Conservation (phyloP, 1,140 invertebrate species). For the Ips typographus region DNA sequence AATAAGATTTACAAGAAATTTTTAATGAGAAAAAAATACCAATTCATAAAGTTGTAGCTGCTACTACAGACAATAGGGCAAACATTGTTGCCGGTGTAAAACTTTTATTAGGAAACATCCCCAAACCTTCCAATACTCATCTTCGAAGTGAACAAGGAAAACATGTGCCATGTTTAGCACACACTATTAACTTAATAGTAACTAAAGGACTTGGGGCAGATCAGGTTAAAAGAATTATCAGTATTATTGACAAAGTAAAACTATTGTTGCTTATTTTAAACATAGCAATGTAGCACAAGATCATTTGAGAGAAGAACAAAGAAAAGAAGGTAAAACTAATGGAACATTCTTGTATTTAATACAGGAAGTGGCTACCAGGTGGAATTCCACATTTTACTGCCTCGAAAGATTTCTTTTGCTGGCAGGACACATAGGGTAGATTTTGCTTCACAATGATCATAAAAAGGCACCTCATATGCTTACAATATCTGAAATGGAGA, state of each 20-base stretch:
- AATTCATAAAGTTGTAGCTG: not conserved
- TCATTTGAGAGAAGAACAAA: conserved; percentile 7
- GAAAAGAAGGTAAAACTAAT: conserved; percentile 11
- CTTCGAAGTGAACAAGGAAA: not conserved
- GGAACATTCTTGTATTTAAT: conserved; percentile 6
- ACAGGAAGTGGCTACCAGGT: not conserved
- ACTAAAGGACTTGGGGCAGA: not conserved
- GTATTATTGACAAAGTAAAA: conserved; percentile 13
- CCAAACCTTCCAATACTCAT: not conserved
- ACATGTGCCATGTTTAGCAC: conserved; percentile 8
- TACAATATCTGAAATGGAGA: conserved; percentile 2
- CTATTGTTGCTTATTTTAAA: conserved; percentile 16
- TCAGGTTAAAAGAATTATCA: not conserved
- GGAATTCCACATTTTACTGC: not conserved
- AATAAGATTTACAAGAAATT: not conserved
- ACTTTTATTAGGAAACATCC: not conserved
- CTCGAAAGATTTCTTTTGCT: not conserved
- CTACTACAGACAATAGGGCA: not conserved
- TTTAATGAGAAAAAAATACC: not conserved
- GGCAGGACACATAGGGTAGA: conserved; percentile 4
- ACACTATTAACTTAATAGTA: conserved; percentile 11
- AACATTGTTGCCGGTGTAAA: not conserved
- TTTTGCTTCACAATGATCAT: conserved; percentile 1
- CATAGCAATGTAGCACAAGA: conserved; percentile 12
- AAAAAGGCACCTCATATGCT: conserved; percentile 12